Base-by-base conservation (phyloP, 1,140 invertebrate genomes). In the Drosophila nigrodunni region DNA sequence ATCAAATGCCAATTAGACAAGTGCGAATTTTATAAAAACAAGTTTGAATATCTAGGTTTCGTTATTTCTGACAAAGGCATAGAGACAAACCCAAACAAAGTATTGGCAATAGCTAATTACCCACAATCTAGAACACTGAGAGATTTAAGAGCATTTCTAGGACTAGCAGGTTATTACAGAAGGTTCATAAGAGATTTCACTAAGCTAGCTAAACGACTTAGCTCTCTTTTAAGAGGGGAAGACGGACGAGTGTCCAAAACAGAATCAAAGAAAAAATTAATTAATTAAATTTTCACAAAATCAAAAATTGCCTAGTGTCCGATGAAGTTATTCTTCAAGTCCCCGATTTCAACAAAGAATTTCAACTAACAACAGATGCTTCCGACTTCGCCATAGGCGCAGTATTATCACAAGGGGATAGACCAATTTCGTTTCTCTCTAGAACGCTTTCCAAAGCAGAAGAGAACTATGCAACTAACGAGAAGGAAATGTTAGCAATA, bases 361-460 rank as follows among this genome's bases (percentile, higher is more conserved):
- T 54, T 7, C 35, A 11, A 37, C n/a, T 37, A 15, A 54, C 52
- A 1, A 54, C 52, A 15, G 52, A 54, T 34, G 57, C 57, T 10
- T 59, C 57, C 11, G 57, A 59, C 15, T 59, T 25, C 21, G 57
- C 57, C 6, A 25, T 59, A 59, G 57, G 57, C 41, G 57, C 57
- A 21, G 57, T 59, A 43, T n/a, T 59, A n/a, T 59, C 18, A 35
- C 30, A 54, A 54, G 13, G n/a, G n/a, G 13, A 54, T n/a, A 54
- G 34, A 54, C 50, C 50, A 15, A 54, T 54, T 7, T 6, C 39
- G 15, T 21, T 21, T 21, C 18, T 21, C 18, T 21, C 18, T 21
- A 21, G 18, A 21, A 21, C 18, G 18, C 18, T 21, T 21, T 21
- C 18, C 18, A 21, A 21, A 21, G 18, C 18, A 21, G 18, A 21